Base-by-base conservation (phyloP, 2,113 vertebrate species). In the Serilophus lunatus region DNA sequence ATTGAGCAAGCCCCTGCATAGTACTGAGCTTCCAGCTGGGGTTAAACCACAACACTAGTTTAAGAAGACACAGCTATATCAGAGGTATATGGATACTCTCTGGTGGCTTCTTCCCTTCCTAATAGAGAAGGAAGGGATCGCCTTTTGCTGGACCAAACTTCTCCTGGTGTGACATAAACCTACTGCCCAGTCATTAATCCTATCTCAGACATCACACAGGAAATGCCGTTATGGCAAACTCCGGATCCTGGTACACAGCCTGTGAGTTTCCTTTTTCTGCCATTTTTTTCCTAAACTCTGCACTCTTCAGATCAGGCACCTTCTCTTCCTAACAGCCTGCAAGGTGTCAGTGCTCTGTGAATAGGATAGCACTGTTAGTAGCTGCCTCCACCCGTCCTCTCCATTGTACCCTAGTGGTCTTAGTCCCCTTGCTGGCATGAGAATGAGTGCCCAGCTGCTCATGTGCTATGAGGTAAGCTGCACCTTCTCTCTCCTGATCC, bases 391-490 rank as follows among this genome's bases (percentile, higher is more conserved):
- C 25, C 68, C 47, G 3, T 23, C 59, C 45, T 64, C 54, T 76
- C 11, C 15, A 1, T 12, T 2, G 4, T 14, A 7, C 66, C 0
- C 0, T 15, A 7, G 24, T 22, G n/a, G 14, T 14, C 35, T 17
- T 50, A 12, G 38, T 28, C 2, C 18, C 22, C 24, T 18, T 16
- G 40, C 36, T 80, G 45, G 18, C 10, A 1, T 3, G 45, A 51
- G n/a, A 51, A 8, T 2, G 1, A 79, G 33, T 3, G 3, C 18
- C 25, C 31, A 12, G 31, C 10, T 4, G 0, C 35, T 42, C 0
- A 0, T 42, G 50, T 64, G 50, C 54, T 8, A 1, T 0, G 2
- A 59, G 33, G 7, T 17, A 23, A 89, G 15, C 24, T 57, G 60
- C 36, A 49, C 44, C 44, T 64, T 38, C 33, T 25, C 33, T 2